Conservation (phyloP, 2,113 vertebrate genomes). For the Uria aalge region DNA sequence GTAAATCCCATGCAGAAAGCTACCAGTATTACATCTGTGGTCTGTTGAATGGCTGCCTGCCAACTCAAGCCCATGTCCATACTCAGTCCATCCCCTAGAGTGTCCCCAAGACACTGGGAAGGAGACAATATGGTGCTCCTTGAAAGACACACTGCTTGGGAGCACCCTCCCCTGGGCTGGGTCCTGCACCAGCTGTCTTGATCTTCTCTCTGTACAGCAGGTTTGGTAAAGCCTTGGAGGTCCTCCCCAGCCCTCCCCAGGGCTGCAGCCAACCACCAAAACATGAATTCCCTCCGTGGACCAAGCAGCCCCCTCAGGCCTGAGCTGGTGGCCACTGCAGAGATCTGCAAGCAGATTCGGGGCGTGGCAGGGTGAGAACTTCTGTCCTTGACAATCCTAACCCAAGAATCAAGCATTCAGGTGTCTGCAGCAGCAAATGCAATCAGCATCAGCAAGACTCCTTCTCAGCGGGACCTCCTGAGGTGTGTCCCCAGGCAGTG, state of each 20-base stretch:
- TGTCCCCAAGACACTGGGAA: not conserved
- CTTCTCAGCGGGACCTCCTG: not conserved
- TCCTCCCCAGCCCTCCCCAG: not conserved
- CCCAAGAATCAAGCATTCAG: not conserved
- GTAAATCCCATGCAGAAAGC: not conserved
- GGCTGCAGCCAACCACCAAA: not conserved
- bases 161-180: not conserved
- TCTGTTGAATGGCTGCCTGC: not conserved
- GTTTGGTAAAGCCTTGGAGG: not conserved
- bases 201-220: not conserved
- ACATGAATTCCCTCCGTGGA: not conserved
- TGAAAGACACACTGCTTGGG: not conserved
- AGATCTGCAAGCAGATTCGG: not conserved
- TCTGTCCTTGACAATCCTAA: not conserved
- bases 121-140: not conserved
- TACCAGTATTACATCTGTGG: not conserved
- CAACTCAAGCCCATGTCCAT: not conserved
- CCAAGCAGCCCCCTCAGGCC: not conserved
- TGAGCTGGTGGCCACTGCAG: not conserved
- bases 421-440: not conserved
- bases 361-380: not conserved
- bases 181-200: not conserved
- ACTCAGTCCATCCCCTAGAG: not conserved
- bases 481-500: not conserved
- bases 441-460: not conserved